These are phyloP conservation scores for Pardalotus punctatus DNA, from an alignment of 2,113 vertebrate species.

Conservation along the genomic window DNA sequence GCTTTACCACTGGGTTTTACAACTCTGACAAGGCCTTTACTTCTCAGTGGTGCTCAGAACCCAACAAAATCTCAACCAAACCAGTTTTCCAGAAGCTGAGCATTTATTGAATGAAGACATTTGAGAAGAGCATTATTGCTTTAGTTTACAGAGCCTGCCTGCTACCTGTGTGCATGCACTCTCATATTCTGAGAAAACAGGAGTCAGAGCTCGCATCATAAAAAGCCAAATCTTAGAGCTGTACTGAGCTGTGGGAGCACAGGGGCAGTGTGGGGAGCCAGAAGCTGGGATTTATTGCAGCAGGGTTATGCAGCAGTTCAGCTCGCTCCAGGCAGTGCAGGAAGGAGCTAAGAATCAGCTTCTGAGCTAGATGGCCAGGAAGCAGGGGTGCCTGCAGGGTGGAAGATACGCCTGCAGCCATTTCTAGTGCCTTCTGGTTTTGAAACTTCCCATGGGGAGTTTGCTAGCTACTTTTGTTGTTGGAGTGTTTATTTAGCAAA, in stretches of 20 bases:
- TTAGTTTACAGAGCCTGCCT: background rate
- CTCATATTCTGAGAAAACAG: background rate
- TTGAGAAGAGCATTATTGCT: background rate
- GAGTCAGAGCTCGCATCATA: background rate
- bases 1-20: background rate
- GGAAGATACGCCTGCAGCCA: background rate
- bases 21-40: background rate
- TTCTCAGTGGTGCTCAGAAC: background rate
- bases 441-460: background rate
- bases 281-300: background rate
- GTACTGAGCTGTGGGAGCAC: background rate
- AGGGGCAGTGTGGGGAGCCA: background rate
- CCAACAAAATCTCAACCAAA: background rate
- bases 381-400: background rate
- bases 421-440: background rate
- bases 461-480: background rate
- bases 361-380: background rate
- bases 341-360: background rate
- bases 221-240: background rate
- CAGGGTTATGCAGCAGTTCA: background rate
- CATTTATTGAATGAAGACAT: background rate
- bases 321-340: background rate
- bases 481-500: background rate
- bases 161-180: accelerated
- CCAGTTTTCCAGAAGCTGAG: background rate